These are phyloP conservation scores for Agapetus fuscipes DNA, from an alignment of 2,888 invertebrate genomes.

Conservation along the genomic window DNA sequence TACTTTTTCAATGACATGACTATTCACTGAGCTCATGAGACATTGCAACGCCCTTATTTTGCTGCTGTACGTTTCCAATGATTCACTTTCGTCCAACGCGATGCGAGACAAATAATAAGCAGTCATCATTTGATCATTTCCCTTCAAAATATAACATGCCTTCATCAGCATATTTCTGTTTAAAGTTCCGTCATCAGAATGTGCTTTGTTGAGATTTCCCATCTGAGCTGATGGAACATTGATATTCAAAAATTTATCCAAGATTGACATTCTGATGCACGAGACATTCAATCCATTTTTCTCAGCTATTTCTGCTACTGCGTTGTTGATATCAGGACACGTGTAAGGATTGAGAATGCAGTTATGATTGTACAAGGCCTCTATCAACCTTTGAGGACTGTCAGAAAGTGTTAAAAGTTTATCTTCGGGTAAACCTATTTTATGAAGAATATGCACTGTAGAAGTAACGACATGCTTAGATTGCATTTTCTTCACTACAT, in stretches of 20 bases:
- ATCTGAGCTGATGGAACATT: slow-evolving; percentile 16
- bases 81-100: slow-evolving; percentile 40
- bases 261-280: slow-evolving; percentile 39
- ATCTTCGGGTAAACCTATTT: slow-evolving; percentile 41
- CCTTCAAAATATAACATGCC: slow-evolving; percentile 42
- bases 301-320: slow-evolving; percentile 43
- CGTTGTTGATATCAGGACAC: slow-evolving; percentile 35
- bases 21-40: slow-evolving; percentile 39
- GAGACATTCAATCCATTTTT: slow-evolving; percentile 41
- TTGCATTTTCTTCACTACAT: slow-evolving; percentile 43
- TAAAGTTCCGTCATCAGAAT: slow-evolving; percentile 26
- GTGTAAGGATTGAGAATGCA: slow-evolving; percentile 37
- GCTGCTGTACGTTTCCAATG: slow-evolving; percentile 39
- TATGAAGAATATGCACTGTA: slow-evolving; percentile 39
- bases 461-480: slow-evolving; percentile 38
- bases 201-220: slow-evolving; percentile 26
- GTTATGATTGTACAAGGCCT: slow-evolving; percentile 36
- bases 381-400: slow-evolving; percentile 41
- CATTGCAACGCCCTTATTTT: slow-evolving; percentile 42
- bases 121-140: slow-evolving; percentile 43
- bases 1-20: slow-evolving; percentile 39
- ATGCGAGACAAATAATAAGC: slow-evolving; percentile 42
- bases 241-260: slow-evolving; percentile 36
- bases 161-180: slow-evolving; percentile 34
- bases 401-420: slow-evolving; percentile 37